Evolutionary conservation across 1,140 invertebrate species (phyloP).

Genomic region (Bombus sylvicola): DNA sequence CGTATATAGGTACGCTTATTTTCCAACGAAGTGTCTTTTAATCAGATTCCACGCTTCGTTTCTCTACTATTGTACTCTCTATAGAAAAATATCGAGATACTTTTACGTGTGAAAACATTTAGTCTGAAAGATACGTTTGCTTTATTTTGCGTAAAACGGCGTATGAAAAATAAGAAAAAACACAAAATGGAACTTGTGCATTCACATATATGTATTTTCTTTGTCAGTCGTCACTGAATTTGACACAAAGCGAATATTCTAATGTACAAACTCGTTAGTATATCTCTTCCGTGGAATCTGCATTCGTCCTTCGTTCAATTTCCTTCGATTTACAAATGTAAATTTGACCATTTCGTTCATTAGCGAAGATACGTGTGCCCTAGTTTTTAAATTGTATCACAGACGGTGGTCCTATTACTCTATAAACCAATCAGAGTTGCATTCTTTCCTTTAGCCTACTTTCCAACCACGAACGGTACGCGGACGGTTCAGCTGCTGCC

Average conservation of each 20-base stretch:
- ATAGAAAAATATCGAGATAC: too few species aligned
- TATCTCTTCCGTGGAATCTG: background rate
- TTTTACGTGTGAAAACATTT: too few species aligned
- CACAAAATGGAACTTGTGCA: background rate
- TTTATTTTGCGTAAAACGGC: background rate
- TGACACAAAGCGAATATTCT: background rate
- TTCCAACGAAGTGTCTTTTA: too few species aligned
- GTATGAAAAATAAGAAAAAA: background rate
- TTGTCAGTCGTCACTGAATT: background rate
- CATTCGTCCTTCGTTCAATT: background rate
- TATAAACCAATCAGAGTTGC: background rate
- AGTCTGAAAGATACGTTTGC: too few species aligned
- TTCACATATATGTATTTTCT: fast-evolving
- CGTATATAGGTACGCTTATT: too few species aligned
- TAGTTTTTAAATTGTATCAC: background rate
- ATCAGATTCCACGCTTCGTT: too few species aligned
- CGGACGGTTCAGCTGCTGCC: background rate
- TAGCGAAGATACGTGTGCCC: background rate
- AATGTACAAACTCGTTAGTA: background rate
- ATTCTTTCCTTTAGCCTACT: background rate
- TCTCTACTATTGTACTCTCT: too few species aligned
- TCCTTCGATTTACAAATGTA: background rate
- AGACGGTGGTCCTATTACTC: background rate
- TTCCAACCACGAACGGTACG: background rate
- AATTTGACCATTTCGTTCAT: background rate